These are phyloP conservation scores for Axis porcinus DNA, from an alignment of 2,113 vertebrate species.

Conservation along the genomic window DNA sequence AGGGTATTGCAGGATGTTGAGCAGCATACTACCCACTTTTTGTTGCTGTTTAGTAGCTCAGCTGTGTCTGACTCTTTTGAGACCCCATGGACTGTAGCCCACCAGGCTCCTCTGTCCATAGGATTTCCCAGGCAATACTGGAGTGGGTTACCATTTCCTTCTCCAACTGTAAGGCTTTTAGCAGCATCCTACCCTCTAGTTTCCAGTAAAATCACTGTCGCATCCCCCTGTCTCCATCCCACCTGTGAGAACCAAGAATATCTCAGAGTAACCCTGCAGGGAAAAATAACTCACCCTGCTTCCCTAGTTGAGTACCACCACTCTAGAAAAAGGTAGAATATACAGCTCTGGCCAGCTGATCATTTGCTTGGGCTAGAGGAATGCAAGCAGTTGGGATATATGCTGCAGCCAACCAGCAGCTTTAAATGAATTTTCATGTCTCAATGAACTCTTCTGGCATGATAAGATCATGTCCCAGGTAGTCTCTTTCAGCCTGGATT, in stretches of 20 bases:
- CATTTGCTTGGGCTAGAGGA: not conserved
- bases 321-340: not conserved
- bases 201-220: not conserved
- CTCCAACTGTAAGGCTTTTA: not conserved
- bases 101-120: not conserved
- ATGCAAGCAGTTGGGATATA: not conserved
- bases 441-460: not conserved
- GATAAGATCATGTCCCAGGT: not conserved
- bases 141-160: not conserved
- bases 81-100: not conserved
- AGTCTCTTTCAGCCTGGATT: not conserved
- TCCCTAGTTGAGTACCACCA: not conserved
- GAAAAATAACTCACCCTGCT: not conserved
- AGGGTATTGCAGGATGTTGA: not conserved
- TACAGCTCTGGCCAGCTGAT: not conserved
- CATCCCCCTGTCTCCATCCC: not conserved
- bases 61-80: not conserved
- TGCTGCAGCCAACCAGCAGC: not conserved
- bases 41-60: not conserved
- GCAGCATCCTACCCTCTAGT: not conserved
- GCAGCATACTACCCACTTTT: not conserved
- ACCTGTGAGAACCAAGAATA: not conserved
- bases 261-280: not conserved
- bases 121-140: not conserved
- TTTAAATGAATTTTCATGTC: not conserved